Conservation (phyloP, 2,888 invertebrate species). For the Lycocerus yunnanus region DNA sequence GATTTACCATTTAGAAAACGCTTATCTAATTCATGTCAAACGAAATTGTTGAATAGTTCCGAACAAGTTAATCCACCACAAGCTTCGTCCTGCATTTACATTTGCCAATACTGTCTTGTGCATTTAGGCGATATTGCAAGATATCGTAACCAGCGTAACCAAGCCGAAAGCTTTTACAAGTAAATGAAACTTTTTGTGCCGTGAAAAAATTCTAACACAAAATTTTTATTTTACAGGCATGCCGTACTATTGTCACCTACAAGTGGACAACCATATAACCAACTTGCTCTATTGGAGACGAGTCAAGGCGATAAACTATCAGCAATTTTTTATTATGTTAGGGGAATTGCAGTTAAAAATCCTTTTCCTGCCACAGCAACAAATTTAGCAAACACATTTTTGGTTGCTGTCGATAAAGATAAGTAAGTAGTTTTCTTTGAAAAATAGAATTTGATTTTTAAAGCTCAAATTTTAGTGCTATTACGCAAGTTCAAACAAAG, state of each 20-base stretch:
- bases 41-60: slow-evolving; percentile 37
- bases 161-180: slow-evolving; percentile 85
- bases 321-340: slow-evolving; percentile 84
- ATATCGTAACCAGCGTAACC: slow-evolving; percentile 78
- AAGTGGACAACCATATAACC: slow-evolving; percentile 89
- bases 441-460: slow-evolving; percentile 20
- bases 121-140: slow-evolving; percentile 87
- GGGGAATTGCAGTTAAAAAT: slow-evolving; percentile 81
- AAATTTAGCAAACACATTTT: slow-evolving; percentile 76
- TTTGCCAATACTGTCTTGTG: slow-evolving; percentile 87
- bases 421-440: slow-evolving; percentile 43
- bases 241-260: slow-evolving; percentile 74
- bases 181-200: slow-evolving; percentile 42
- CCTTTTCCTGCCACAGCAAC: slow-evolving; percentile 84
- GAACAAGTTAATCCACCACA: slow-evolving; percentile 57
- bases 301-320: slow-evolving; percentile 80
- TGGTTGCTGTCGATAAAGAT: slow-evolving; percentile 59
- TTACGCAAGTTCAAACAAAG: slow-evolving; percentile 61
- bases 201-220: background rate
- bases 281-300: slow-evolving; percentile 81
- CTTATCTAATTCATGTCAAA: slow-evolving; percentile 50
- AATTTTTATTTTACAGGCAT: slow-evolving; percentile 58
- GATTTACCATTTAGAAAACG: slow-evolving; percentile 75
- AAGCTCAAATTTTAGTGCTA: slow-evolving; percentile 44
- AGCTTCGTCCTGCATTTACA: slow-evolving; percentile 77